Evolutionary conservation across 2,797 vertebrate species (phyloP).

Genomic region (Allochrocebus solatus): DNA sequence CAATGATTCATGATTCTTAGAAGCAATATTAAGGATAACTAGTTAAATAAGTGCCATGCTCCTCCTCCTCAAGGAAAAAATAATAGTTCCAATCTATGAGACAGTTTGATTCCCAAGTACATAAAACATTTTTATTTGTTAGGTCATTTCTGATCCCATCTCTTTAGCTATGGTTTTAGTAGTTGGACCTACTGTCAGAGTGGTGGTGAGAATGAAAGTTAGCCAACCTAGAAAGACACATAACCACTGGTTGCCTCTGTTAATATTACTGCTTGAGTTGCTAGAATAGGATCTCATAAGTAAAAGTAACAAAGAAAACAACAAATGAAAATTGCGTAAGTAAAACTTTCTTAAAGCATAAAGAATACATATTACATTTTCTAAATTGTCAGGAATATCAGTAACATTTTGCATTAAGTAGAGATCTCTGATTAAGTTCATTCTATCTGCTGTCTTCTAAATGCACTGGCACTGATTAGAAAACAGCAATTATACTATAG

Average conservation of each 20-base stretch:
- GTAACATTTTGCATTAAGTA: not conserved
- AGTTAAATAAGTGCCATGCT: not conserved
- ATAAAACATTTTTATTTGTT: not conserved
- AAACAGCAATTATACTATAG: not conserved
- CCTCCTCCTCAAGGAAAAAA: not conserved
- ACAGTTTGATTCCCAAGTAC: not conserved
- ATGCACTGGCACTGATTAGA: not conserved
- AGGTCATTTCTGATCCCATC: not conserved
- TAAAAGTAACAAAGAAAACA: constrained; percentile 9
- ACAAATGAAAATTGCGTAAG: not conserved
- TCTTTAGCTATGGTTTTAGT: not conserved
- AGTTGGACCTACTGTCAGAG: not conserved
- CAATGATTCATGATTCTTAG: not conserved
- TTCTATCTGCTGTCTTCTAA: not conserved
- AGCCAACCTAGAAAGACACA: not conserved
- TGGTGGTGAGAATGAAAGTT: not conserved
- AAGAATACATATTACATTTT: not conserved
- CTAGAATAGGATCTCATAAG: not conserved
- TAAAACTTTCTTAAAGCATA: not conserved
- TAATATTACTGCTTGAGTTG: not conserved
- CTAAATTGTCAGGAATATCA: not conserved
- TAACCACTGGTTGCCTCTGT: not conserved
- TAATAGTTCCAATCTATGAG: not conserved
- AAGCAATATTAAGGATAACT: not conserved
- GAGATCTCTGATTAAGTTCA: constrained; percentile 6